These are phyloP conservation scores for Crotophaga sulcirostris DNA, from an alignment of 2,113 vertebrate genomes.

Conservation along the genomic window DNA sequence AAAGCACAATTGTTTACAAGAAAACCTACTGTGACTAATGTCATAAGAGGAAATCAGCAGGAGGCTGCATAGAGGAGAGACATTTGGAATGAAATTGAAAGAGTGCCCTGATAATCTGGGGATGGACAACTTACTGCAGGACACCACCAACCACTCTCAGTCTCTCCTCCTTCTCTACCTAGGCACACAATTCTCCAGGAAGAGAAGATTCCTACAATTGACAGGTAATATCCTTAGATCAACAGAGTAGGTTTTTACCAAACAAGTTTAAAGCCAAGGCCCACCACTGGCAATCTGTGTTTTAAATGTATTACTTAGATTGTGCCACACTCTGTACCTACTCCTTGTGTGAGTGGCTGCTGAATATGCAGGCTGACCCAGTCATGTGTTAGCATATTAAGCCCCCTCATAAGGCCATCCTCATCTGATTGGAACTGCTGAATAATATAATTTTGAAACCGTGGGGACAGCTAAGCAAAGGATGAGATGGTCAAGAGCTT, in stretches of 20 bases:
- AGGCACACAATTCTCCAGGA: neutral
- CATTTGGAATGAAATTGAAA: neutral
- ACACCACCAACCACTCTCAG: neutral
- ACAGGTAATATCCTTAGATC: neutral
- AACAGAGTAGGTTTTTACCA: neutral
- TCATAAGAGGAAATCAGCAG: neutral
- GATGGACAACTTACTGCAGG: neutral
- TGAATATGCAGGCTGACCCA: neutral
- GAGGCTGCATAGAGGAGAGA: neutral
- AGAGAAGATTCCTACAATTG: neutral
- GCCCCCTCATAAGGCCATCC: too few relatives aligned
- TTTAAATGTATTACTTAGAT: neutral
- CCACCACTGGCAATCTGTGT: neutral
- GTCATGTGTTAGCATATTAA: neutral
- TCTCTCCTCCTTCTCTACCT: neutral
- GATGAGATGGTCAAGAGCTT: neutral
- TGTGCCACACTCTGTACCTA: neutral
- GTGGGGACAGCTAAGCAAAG: neutral
- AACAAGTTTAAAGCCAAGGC: neutral
- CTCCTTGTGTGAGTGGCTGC: neutral
- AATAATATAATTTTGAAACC: neutral
- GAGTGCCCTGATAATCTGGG: neutral
- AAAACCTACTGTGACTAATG: neutral
- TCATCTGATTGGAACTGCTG: neutral
- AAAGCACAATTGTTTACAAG: neutral